Evolutionary conservation across 2,113 vertebrate species (phyloP).

Genomic region (Hiodon tergisus): DNA sequence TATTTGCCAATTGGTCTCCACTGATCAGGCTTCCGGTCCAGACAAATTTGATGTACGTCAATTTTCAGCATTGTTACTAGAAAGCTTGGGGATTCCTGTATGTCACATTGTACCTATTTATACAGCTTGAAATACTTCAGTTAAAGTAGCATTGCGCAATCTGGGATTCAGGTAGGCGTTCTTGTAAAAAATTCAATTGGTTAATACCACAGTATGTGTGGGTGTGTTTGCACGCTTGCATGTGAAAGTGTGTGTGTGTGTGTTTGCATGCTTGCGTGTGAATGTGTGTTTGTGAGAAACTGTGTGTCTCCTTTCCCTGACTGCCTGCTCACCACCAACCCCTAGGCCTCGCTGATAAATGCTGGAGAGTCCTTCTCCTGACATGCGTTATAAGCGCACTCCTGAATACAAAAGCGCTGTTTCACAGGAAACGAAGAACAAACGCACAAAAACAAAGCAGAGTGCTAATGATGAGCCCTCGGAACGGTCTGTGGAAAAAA

Average conservation of each 20-base stretch:
- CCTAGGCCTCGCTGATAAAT: slow-evolving; percentile 13
- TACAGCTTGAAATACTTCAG: not conserved
- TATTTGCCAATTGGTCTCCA: too few relatives aligned
- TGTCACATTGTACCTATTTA: too few relatives aligned
- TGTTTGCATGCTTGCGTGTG: not conserved
- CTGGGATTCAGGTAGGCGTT: not conserved
- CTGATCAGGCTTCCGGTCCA: too few relatives aligned
- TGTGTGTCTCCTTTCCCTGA: not conserved
- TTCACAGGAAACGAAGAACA: slow-evolving; percentile 20
- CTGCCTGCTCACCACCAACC: not conserved
- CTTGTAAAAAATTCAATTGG: not conserved
- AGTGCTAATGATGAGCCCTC: slow-evolving; percentile 41
- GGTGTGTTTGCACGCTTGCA: not conserved
- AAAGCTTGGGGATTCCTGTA: too few relatives aligned
- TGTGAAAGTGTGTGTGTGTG: slow-evolving; percentile 1
- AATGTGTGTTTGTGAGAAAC: not conserved
- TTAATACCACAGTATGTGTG: not conserved
- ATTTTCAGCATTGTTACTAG: too few relatives aligned
- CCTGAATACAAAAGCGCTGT: slow-evolving; percentile 27
- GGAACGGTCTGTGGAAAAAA: slow-evolving; percentile 34
- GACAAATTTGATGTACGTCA: too few relatives aligned
- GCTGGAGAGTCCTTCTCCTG: slow-evolving; percentile 26
- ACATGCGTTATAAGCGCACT: slow-evolving; percentile 28
- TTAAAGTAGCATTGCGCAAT: not conserved
- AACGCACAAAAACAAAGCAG: slow-evolving; percentile 29